Conservation (phyloP, 2,797 vertebrate species). For the Chelon labrosus region DNA sequence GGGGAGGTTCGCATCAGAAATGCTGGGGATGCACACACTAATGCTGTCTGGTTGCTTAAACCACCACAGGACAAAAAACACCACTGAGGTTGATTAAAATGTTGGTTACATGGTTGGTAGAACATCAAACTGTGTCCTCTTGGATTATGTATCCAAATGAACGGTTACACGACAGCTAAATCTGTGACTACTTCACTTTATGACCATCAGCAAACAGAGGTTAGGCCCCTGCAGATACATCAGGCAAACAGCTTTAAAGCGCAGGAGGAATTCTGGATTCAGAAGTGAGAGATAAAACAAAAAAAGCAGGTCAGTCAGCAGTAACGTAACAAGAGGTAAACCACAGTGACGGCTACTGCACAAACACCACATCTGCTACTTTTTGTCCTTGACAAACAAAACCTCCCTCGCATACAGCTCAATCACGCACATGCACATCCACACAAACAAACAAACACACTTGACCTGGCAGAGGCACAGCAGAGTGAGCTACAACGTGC, state of each 20-base stretch:
- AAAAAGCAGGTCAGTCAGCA: slow-evolving; percentile 22
- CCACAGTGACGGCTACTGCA: slow-evolving; percentile 52
- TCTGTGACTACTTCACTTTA: neutral
- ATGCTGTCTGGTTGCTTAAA: neutral
- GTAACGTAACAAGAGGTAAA: slow-evolving; percentile 47
- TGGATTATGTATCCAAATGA: slow-evolving; percentile 8
- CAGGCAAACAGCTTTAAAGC: slow-evolving; percentile 15
- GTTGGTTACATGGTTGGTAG: neutral
- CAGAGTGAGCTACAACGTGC: slow-evolving; percentile 59
- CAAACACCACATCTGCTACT: slow-evolving; percentile 47
- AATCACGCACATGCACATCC: slow-evolving; percentile 7
- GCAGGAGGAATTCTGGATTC: slow-evolving; percentile 11
- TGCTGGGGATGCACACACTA: slow-evolving; percentile 16
- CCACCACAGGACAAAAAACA: slow-evolving; percentile 2
- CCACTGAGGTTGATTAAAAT: neutral
- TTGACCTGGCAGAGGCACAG: slow-evolving; percentile 52
- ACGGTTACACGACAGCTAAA: neutral
- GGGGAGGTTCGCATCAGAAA: slow-evolving; percentile 25
- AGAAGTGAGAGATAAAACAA: slow-evolving; percentile 18
- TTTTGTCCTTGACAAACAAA: slow-evolving; percentile 47
- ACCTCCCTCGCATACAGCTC: slow-evolving; percentile 36
- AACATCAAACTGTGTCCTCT: neutral
- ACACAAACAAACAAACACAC: slow-evolving; percentile 36
- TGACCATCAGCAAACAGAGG: neutral
- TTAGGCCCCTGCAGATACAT: neutral